Conservation (phyloP, 1,140 invertebrate species). For the Ericerus pela region DNA sequence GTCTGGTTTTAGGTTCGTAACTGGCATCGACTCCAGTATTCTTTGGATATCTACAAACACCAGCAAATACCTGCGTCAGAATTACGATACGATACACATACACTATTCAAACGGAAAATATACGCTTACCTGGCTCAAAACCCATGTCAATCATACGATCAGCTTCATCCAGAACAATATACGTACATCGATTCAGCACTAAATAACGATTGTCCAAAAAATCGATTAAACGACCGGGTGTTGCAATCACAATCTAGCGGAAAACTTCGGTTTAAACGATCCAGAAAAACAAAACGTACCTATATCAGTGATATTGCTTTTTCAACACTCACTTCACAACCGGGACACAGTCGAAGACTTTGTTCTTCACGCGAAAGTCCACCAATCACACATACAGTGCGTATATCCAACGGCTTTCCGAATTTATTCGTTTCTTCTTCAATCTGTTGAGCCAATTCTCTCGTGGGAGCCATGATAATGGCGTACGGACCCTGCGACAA, state of each 20-base stretch:
- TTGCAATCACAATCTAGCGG: slow-evolving; percentile 92
- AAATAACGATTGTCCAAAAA: slow-evolving; percentile 97
- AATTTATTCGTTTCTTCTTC: slow-evolving; percentile 99
- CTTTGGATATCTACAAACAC: slow-evolving; percentile 69
- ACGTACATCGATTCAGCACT: slow-evolving; percentile 88
- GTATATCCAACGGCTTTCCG: slow-evolving; percentile 82
- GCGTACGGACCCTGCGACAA: slow-evolving; percentile 85
- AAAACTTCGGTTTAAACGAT: slow-evolving; percentile 11
- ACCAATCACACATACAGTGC: slow-evolving; percentile 95
- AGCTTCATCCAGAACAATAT: slow-evolving; percentile 86
- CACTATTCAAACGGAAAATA: background rate
- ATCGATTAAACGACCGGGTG: slow-evolving; percentile 97
- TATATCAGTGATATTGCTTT: no score
- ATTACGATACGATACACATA: background rate
- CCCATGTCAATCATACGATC: slow-evolving; percentile 99
- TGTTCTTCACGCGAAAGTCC: slow-evolving; percentile 96
- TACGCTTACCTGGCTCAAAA: slow-evolving; percentile 65
- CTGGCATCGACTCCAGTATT: slow-evolving; percentile 96
- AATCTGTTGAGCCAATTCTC: slow-evolving; percentile 98
- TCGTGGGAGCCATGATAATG: slow-evolving; percentile 94
- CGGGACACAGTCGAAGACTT: slow-evolving; percentile 87
- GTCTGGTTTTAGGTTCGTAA: slow-evolving; percentile 96
- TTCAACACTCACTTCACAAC: slow-evolving; percentile 64
- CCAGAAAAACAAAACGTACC: no score
- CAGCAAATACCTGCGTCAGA: background rate